phyloP scores from a whole-genome alignment of 2,888 invertebrate species.

The Clivina fossor region DNA sequence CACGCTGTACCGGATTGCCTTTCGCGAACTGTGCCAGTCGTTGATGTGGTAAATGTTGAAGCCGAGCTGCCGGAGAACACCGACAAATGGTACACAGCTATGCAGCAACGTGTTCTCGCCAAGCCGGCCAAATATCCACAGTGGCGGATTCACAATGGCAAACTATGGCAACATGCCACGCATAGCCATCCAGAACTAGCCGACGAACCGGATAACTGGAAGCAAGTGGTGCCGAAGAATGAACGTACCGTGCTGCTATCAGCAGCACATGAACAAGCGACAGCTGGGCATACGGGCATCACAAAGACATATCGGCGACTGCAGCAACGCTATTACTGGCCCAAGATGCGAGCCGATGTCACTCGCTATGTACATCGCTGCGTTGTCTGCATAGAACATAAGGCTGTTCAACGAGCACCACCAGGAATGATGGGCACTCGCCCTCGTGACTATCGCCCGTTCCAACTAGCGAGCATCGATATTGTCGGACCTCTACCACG shows the following conservation, averaged over 20 bases:
- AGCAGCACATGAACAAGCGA: background rate
- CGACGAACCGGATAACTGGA: background rate
- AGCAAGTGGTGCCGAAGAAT: background rate
- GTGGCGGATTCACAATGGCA: too few relatives aligned
- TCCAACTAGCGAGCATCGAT: background rate
- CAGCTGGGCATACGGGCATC: background rate
- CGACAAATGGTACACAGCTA: background rate
- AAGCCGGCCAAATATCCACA: background rate
- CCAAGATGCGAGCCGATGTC: background rate
- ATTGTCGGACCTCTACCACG: background rate
- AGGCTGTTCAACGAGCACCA: background rate
- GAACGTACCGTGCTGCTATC: background rate
- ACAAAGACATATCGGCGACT: background rate
- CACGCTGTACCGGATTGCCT: conserved; percentile 1
- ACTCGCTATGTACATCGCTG: background rate
- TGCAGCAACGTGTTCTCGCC: background rate
- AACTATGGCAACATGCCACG: background rate
- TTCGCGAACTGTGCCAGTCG: background rate
- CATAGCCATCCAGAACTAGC: background rate
- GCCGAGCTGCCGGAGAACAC: background rate
- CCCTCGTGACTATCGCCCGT: background rate
- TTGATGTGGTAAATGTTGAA: background rate
- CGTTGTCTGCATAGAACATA: background rate
- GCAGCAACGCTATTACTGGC: background rate
- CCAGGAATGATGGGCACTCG: background rate